These are phyloP conservation scores for Plotosus lineatus DNA, from an alignment of 2,113 vertebrate genomes.

Conservation along the genomic window DNA sequence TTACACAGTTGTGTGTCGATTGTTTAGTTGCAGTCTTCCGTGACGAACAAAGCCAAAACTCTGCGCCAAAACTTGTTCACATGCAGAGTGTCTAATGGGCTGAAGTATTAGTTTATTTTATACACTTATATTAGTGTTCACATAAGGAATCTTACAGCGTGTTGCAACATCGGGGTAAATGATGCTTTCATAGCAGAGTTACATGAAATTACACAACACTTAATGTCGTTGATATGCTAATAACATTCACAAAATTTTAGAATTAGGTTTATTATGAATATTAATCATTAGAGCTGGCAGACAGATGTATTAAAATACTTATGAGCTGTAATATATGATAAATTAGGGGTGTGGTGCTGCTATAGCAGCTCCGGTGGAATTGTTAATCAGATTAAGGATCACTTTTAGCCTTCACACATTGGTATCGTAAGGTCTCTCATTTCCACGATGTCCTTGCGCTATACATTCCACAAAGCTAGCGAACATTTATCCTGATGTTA, in stretches of 20 bases:
- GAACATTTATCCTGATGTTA: neutral
- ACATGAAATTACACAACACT: slow-evolving; percentile 39
- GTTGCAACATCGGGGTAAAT: slow-evolving; percentile 35
- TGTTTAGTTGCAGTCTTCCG: slow-evolving; percentile 1
- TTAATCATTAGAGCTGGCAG: slow-evolving; percentile 16
- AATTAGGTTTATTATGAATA: slow-evolving; percentile 36
- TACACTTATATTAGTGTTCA: slow-evolving; percentile 7
- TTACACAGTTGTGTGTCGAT: neutral
- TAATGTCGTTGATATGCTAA: slow-evolving; percentile 37
- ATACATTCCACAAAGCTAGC: neutral
- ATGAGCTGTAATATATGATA: slow-evolving; percentile 19
- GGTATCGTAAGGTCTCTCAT: neutral
- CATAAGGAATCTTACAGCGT: slow-evolving; percentile 2
- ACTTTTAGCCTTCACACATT: neutral
- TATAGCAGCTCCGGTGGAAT: neutral
- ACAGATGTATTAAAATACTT: slow-evolving; percentile 13
- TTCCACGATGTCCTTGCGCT: no score
- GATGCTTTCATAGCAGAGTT: slow-evolving; percentile 27
- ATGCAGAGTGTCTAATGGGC: neutral
- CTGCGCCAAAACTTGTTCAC: neutral
- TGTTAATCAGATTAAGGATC: neutral
- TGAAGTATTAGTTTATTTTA: neutral
- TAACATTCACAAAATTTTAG: slow-evolving; percentile 1
- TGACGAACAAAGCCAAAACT: neutral
- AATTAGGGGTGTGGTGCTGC: slow-evolving; percentile 14